These are phyloP conservation scores for Trematocara marginatum DNA, from an alignment of 2,113 vertebrate species.

Conservation along the genomic window DNA sequence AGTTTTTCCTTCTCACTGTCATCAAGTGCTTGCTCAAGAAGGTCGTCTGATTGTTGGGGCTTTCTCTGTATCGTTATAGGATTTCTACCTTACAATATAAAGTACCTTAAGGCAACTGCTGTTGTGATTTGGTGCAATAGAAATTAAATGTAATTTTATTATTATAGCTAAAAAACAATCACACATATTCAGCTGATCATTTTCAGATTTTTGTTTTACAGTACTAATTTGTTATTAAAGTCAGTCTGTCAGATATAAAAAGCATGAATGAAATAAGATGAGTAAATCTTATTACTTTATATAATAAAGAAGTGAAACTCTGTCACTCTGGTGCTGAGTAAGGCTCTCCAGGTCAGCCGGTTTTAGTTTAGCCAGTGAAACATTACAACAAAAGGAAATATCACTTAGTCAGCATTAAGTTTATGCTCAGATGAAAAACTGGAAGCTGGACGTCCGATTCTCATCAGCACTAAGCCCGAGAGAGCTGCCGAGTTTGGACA, in stretches of 20 bases:
- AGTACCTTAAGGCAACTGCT: background rate
- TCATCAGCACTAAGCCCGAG: slow-evolving; percentile 61
- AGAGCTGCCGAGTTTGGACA: slow-evolving; percentile 41
- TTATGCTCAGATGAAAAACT: slow-evolving; percentile 45
- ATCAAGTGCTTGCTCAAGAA: background rate
- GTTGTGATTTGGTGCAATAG: background rate
- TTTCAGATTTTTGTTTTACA: background rate
- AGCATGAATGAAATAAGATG: background rate
- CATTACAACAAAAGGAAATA: slow-evolving; percentile 11
- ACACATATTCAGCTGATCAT: background rate
- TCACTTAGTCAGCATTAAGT: slow-evolving; percentile 9
- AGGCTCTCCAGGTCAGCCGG: background rate
- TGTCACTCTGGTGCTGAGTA: background rate
- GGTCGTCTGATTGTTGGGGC: background rate
- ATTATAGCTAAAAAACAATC: background rate
- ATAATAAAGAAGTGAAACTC: background rate
- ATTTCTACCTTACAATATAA: background rate
- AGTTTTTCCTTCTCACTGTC: background rate
- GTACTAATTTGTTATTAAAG: background rate
- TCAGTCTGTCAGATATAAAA: background rate
- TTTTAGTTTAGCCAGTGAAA: background rate
- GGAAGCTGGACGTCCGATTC: slow-evolving; percentile 58
- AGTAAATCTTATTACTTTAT: background rate
- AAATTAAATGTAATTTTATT: background rate
- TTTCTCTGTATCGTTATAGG: background rate